Base-by-base conservation (phyloP, 2,797 vertebrate species). In the Decapterus maruadsi region DNA sequence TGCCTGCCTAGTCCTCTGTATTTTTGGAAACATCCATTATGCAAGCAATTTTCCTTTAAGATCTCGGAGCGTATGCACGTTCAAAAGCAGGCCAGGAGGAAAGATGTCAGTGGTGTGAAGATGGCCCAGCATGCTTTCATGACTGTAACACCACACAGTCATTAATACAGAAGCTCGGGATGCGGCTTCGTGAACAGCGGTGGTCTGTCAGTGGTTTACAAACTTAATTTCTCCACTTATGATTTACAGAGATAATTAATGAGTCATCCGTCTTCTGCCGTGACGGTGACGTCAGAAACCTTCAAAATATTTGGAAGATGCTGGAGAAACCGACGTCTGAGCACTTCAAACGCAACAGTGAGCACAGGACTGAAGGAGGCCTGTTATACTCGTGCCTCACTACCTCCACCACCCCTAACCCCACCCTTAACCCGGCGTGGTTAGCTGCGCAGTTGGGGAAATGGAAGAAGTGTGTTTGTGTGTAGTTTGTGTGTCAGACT, bases 1-100 rank as follows among this genome's bases (percentile, higher is more conserved):
- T 61, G 92, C 88, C 85, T 91, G 90, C 91, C 85, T 87, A 76
- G 87, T 90, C 85, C 46, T 75, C 91, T 90, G 78, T 92, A 94
- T 93, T 93, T 94, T 94, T 92, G 89, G 91, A 94, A 94, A 91
- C 88, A 92, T 85, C 90, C 83, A 95, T 94, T 94, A 95, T 88
- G 83, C 90, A 89, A 91, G 89, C 86, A 93, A 92, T 94, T 93
- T 90, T 78, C 87, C 77, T 91, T 92, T 87, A 90, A 93, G 89
- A 91, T 93, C 82, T 78, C 77, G 62, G 73, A 55, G 56, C 74
- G 46, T 80, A 72, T 60, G 80, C 83, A 65, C 69, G 58, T 82
- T 89, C 77, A 81, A 90, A 84, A 77, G 76, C 74, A 78, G 61
- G 82, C 68, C 29, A 58, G 78, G 79, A 83, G 82, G 84, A 75